phyloP scores from a whole-genome alignment of 2,113 vertebrate species.

The Sinocyclocheilus rhinocerous region DNA sequence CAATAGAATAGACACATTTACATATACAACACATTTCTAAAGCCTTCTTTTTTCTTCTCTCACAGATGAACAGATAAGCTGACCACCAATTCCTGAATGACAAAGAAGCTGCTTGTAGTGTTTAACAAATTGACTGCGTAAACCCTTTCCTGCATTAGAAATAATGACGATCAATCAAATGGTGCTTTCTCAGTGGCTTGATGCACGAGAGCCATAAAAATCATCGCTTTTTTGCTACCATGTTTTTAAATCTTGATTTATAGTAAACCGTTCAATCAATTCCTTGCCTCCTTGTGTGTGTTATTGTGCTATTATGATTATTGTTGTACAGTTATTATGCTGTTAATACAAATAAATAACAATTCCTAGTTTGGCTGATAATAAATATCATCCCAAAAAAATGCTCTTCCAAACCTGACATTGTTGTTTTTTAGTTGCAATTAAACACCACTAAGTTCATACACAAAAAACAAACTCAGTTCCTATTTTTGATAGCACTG shows the following conservation, averaged over 20 bases:
- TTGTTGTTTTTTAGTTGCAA: neutral
- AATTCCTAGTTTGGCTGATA: neutral
- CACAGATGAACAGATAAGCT: constrained; percentile 13
- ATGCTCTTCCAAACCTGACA: neutral
- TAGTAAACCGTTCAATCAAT: neutral
- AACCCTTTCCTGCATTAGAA: neutral
- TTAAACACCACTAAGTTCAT: neutral
- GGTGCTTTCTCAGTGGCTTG: constrained; percentile 9
- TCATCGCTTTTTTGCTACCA: neutral
- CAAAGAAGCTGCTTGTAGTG: constrained; percentile 11
- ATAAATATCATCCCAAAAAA: neutral
- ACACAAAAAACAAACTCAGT: neutral
- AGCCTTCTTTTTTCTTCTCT: neutral
- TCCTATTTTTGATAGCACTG: constrained; percentile 10
- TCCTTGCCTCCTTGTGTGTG: neutral
- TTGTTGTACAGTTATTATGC: neutral
- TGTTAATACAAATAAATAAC: neutral
- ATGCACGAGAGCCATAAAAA: neutral
- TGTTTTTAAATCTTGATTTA: neutral
- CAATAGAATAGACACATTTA: neutral
- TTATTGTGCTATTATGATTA: neutral
- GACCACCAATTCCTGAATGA: neutral
- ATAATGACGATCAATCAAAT: neutral
- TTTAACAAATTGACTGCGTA: neutral
- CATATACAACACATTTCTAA: neutral